Evolutionary conservation across 2,888 invertebrate genomes (phyloP).

Genomic region (Drymonia ruficornis): DNA sequence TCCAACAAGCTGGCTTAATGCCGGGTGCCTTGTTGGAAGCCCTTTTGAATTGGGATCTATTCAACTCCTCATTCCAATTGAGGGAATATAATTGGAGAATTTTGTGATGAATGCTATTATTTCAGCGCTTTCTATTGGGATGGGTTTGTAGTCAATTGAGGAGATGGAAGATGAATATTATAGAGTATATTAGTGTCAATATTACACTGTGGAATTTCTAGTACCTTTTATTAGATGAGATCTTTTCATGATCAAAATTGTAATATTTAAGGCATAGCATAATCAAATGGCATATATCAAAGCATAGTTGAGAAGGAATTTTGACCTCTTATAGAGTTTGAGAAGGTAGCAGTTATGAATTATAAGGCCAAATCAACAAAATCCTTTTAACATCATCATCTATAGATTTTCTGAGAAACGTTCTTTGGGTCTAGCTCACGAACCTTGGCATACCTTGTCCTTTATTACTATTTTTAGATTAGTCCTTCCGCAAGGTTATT

Average conservation of each 20-base stretch:
- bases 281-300: no score
- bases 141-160: background rate
- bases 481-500: background rate
- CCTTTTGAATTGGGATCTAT: constrained; percentile 16
- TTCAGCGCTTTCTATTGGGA: background rate
- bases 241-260: no score
- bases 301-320: no score
- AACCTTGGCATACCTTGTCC: background rate
- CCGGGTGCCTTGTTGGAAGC: constrained; percentile 9
- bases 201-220: no score
- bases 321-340: no score
- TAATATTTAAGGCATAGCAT: no score
- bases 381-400: background rate
- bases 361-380: no score
- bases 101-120: background rate
- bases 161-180: background rate
- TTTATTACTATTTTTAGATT: background rate
- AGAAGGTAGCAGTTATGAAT: no score
- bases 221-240: no score
- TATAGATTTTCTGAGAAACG: background rate
- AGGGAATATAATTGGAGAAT: constrained; percentile 1
- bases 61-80: constrained; percentile 15
- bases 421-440: background rate
- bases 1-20: constrained; percentile 25
- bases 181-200: no score